phyloP scores from a whole-genome alignment of 2,888 invertebrate genomes.

The Pocota personata region DNA sequence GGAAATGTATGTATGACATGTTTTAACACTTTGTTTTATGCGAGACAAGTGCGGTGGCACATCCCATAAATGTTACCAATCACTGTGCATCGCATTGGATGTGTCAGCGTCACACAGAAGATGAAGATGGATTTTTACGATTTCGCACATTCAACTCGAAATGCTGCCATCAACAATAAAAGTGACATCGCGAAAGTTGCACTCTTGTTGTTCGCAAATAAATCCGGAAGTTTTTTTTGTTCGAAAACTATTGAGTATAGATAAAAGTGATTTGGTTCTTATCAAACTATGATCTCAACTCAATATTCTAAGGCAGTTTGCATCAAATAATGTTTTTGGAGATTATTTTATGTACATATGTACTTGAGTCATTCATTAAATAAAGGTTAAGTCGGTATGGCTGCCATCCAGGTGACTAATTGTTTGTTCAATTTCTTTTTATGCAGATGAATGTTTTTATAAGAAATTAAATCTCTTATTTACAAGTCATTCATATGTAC shows the following conservation, averaged over 20 bases:
- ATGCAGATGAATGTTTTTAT: no score
- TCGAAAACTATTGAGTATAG: background rate
- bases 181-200: constrained; percentile 26
- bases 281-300: no score
- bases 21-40: constrained; percentile 40
- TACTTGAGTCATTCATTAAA: no score
- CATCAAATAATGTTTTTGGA: no score
- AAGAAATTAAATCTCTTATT: no score
- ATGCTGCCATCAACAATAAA: constrained; percentile 25
- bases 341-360: no score
- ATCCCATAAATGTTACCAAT: constrained; percentile 38
- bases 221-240: constrained; percentile 34
- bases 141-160: constrained; percentile 33
- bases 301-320: no score
- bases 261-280: background rate
- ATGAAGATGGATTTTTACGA: constrained; percentile 32
- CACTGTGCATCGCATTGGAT: constrained; percentile 6
- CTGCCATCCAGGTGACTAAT: no score
- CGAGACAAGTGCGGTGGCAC: constrained; percentile 14
- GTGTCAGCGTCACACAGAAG: background rate
- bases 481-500: no score
- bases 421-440: no score
- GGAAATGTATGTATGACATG: constrained; percentile 23
- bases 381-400: no score
- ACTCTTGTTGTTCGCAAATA: constrained; percentile 11